Conservation (phyloP, 2,113 vertebrate species). For the Uria lomvia region DNA sequence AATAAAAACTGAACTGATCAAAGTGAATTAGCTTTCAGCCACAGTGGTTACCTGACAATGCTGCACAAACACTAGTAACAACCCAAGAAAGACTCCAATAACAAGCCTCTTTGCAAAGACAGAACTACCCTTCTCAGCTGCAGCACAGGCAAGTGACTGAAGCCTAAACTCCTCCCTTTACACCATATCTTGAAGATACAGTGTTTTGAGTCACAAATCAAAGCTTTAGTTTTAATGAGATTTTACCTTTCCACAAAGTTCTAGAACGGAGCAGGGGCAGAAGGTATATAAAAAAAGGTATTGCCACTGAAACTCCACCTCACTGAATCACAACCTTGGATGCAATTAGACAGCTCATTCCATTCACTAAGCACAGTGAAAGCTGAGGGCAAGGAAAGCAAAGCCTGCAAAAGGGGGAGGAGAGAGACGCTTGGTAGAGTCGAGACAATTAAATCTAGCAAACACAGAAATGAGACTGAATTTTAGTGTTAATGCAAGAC, state of each 20-base stretch:
- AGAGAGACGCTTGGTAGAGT: neutral
- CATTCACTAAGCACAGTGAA: neutral
- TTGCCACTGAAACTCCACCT: neutral
- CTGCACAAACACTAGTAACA: neutral
- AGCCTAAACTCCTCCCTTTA: neutral
- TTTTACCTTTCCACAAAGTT: neutral
- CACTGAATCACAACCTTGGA: neutral
- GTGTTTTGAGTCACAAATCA: neutral
- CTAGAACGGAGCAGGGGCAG: neutral
- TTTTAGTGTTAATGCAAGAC: neutral
- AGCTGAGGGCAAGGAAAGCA: neutral
- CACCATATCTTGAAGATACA: neutral
- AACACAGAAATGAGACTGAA: neutral
- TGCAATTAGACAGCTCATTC: neutral
- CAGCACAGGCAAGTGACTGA: neutral
- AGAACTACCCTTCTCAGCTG: neutral
- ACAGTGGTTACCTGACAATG: neutral
- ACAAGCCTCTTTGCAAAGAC: neutral
- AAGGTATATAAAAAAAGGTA: neutral
- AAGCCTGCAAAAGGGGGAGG: neutral
- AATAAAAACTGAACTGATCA: neutral
- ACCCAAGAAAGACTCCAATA: neutral
- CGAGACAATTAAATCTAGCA: neutral
- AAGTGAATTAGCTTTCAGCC: neutral
- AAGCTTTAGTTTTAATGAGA: neutral